Base-by-base conservation (phyloP, 1,140 invertebrate species). In the Oscheius sp. region DNA sequence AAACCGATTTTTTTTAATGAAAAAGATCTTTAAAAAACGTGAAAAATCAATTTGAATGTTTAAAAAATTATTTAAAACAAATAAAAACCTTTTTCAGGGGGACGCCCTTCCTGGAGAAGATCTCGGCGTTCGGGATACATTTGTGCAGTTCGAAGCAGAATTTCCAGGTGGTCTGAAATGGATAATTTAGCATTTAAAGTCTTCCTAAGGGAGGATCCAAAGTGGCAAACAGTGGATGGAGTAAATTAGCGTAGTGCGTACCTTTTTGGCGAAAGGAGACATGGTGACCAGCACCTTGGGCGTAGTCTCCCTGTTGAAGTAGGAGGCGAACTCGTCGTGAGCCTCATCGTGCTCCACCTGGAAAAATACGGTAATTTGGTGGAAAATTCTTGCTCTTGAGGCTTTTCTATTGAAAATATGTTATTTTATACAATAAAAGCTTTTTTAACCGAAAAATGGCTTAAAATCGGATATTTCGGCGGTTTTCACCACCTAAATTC, bases 221-320 rank as follows among this genome's bases (percentile, higher is more conserved):
- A 45, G 15, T 45, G 42, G 23, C 42, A 45, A 18, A 45, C 23
- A n/a, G n/a, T n/a, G n/a, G n/a, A n/a, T n/a, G n/a, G n/a, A n/a
- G 42, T 18, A 45, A 45, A 0, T 58, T 34, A 10, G 13, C 23
- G 34, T 35, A 29, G 0, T 52, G 69, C 83, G 85, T 87, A 90
- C 89, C 62, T 89, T 89, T 65, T 91, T 89, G 2, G 94, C 93
- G 88, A 95, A 93, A 84, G 96, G 93, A 13, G 90, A 90, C 77
- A 91, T 95, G 20, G 95, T 98, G 15, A 99, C 93, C 0, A 99
- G 85, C 42, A 99, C 91, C 88, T 97, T 97, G 0, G 96, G 95
- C 76, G 91, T 90, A 80, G 92, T 93, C 20, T 90, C 87, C 65
- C 91, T 89, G 69, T 90, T 89, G 83, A 93, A 97, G 86, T 95